Evolutionary conservation across 2,113 vertebrate species (phyloP).

Genomic region (Lepisosteus osseus): DNA sequence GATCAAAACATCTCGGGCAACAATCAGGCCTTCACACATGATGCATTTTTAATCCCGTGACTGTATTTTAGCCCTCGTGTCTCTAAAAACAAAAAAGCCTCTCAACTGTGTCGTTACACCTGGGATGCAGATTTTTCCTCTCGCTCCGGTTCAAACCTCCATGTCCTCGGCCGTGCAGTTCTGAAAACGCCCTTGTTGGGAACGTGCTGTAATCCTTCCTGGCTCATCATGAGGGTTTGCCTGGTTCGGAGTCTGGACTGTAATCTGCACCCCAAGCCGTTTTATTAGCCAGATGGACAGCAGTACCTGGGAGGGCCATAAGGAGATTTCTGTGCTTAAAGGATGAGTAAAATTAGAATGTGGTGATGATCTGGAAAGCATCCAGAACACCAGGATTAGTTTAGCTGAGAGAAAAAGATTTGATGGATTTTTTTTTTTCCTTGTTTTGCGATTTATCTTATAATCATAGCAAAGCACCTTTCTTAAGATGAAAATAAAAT

Average conservation of each 20-base stretch:
- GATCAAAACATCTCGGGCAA: no score
- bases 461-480: background rate
- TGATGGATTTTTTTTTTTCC: background rate
- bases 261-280: slow-evolving; percentile 49
- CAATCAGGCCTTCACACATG: no score
- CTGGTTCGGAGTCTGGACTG: slow-evolving; percentile 31
- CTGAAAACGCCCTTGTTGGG: no score
- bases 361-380: slow-evolving; percentile 46
- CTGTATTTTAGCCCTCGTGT: no score
- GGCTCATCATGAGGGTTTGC: slow-evolving; percentile 30
- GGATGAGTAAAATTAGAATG: slow-evolving; percentile 81
- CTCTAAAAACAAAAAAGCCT: no score
- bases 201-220: slow-evolving; percentile 37
- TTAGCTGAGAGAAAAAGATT: slow-evolving; percentile 25
- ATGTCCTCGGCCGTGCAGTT: no score
- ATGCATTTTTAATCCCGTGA: no score
- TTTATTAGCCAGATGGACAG: slow-evolving; percentile 56
- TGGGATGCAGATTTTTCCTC: no score
- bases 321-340: slow-evolving; percentile 75
- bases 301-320: slow-evolving; percentile 61
- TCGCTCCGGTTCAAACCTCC: no score
- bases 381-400: slow-evolving; percentile 39
- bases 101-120: no score
- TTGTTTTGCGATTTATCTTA: background rate
- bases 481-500: no score